Base-by-base conservation (phyloP, 1,140 invertebrate species). In the Heliconius hermathena region DNA sequence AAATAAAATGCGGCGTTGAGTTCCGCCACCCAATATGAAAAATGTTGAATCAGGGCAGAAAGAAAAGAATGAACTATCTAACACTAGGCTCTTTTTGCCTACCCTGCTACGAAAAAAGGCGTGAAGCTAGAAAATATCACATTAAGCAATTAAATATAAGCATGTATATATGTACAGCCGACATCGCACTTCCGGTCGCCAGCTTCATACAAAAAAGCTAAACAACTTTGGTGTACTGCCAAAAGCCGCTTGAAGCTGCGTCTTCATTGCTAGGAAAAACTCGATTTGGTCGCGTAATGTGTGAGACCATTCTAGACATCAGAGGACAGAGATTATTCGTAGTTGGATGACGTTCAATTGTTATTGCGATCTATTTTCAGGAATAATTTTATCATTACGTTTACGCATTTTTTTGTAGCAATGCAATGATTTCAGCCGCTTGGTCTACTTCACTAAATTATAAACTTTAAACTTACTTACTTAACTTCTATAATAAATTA, bases 141-240 rank as follows among this genome's bases (percentile, higher is more conserved):
- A 57, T 22, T 22, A 57, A 22, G 16, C n/a, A 57, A 57, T 57
- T 57, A 57, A 22, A 57, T 3, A 57, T 22, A 57, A 22, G n/a
- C 54, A 57, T 57, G n/a, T n/a, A n/a, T n/a, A n/a, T n/a, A n/a
- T n/a, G 26, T 57, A 57, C 1, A 22, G 54, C 54, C 8, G 54
- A 57, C 8, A 26, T 57, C n/a, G 20, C 54, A 22, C 18, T 57
- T 57, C 54, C 54, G 54, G 6, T 57, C 54, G 54, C 54, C 54
- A 57, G 54, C 9, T 8, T 57, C 54, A 8, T 57, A 57, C 26
- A 57, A 57, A 57, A 57, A 57, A 57, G 54, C 20, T 11, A n/a
- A 57, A 57, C 54, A 57, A 57, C 8, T n/a, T 71, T 71, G 70
- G 70, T 71, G 70, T 36, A 18, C 11, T 33, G 70, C 70, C 70